Percentiles rank a stretch among this genome's conserved stretches.
These are phyloP conservation scores for Conchocele bisecta DNA, from an alignment of 2,888 invertebrate genomes.

Conservation along the genomic window DNA sequence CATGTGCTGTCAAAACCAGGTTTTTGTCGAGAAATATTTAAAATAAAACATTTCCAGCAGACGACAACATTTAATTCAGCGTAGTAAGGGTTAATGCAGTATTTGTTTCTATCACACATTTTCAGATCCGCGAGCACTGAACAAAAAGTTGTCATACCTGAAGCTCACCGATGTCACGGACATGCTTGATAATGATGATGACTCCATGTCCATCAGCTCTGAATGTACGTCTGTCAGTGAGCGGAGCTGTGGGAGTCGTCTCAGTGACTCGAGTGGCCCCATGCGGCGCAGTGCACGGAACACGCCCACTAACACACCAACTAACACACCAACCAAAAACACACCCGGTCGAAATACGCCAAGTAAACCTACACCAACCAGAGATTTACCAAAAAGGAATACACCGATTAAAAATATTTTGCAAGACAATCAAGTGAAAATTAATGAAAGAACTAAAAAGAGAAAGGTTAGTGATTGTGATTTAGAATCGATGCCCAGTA, in stretches of 20 bases:
- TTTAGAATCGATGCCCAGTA: too few relatives aligned
- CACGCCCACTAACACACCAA: constrained; percentile 9
- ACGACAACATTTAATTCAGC: too few relatives aligned
- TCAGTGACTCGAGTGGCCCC: neutral
- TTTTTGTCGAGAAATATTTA: too few relatives aligned
- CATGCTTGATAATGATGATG: constrained; percentile 61
- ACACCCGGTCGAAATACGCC: neutral
- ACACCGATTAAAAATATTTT: too few relatives aligned
- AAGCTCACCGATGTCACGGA: constrained; percentile 62
- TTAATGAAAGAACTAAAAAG: too few relatives aligned
- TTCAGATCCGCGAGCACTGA: constrained; percentile 34
- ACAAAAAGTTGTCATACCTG: constrained; percentile 49
- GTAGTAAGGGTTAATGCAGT: too few relatives aligned
- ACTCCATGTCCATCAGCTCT: constrained; percentile 47
- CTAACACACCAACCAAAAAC: neutral
- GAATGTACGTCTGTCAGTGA: constrained; percentile 27
- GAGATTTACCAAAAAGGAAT: constrained; percentile 11
- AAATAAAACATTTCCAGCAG: too few relatives aligned
- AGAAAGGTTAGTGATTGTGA: too few relatives aligned
- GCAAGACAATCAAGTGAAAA: too few relatives aligned
- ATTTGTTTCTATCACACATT: too few relatives aligned
- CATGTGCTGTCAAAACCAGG: too few relatives aligned
- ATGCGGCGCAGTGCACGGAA: constrained; percentile 5
- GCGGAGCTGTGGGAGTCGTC: neutral
- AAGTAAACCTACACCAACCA: constrained; percentile 1